phyloP scores from a whole-genome alignment of 2,888 invertebrate genomes.

The Zelleria hepariella region DNA sequence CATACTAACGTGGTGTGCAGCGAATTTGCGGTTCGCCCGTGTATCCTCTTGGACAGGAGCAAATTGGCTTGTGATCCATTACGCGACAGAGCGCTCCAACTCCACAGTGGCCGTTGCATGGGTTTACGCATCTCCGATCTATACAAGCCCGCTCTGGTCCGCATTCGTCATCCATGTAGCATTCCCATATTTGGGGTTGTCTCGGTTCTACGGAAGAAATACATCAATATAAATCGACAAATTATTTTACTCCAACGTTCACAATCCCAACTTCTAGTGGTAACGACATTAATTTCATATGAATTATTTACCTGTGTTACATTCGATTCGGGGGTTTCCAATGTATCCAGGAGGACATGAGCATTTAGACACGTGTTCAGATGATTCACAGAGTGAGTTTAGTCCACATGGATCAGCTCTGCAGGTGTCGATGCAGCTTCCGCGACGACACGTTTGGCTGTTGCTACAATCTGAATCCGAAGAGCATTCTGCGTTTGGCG shows the following conservation, averaged over 20 bases:
- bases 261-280: no score
- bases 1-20: slow-evolving; percentile 84
- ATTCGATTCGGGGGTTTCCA: slow-evolving; percentile 86
- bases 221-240: no score
- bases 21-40: slow-evolving; percentile 79
- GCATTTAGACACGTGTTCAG: slow-evolving; percentile 83
- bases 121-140: slow-evolving; percentile 83
- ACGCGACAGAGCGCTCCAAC: slow-evolving; percentile 86
- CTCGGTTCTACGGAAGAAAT: slow-evolving; percentile 43
- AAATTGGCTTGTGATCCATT: slow-evolving; percentile 80
- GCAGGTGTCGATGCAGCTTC: slow-evolving; percentile 85
- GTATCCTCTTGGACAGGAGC: slow-evolving; percentile 85
- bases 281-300: no score
- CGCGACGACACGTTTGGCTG: slow-evolving; percentile 81
- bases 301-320: slow-evolving; percentile 72
- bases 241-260: no score
- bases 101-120: slow-evolving; percentile 84
- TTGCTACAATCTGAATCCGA: slow-evolving; percentile 82
- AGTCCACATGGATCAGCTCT: slow-evolving; percentile 83
- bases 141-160: slow-evolving; percentile 80
- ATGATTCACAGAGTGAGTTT: slow-evolving; percentile 85
- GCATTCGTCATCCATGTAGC: slow-evolving; percentile 85
- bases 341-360: slow-evolving; percentile 82
- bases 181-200: slow-evolving; percentile 72
- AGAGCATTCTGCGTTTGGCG: slow-evolving; percentile 76